These are phyloP conservation scores for Hypolimnas misippus DNA, from an alignment of 2,888 invertebrate genomes.

Conservation along the genomic window DNA sequence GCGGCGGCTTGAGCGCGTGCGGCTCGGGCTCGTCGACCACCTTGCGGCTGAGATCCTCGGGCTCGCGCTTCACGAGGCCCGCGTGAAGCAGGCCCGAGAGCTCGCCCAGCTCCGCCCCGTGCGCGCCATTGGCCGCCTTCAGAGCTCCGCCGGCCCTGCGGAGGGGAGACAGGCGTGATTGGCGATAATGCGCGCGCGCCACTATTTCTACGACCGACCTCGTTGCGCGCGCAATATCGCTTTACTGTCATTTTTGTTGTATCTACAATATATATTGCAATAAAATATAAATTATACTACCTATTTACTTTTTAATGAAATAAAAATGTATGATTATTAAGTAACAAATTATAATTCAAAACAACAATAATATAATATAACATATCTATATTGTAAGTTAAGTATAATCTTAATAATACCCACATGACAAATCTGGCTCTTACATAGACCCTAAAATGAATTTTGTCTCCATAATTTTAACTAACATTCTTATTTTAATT, in stretches of 20 bases:
- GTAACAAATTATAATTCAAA: too few species aligned
- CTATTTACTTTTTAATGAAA: too few species aligned
- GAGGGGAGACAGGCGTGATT: conserved; percentile 83
- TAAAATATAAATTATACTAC: too few species aligned
- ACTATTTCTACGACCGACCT: conserved; percentile 52
- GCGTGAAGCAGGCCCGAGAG: conserved; percentile 85
- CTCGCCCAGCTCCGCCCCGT: conserved; percentile 87
- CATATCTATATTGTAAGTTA: too few species aligned
- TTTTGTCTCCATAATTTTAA: too few species aligned
- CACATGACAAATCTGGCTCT: too few species aligned
- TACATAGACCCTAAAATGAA: too few species aligned
- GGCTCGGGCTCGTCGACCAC: conserved; percentile 85
- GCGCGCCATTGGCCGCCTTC: conserved; percentile 88
- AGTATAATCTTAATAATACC: too few species aligned
- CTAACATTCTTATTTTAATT: too few species aligned
- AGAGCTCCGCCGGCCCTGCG: conserved; percentile 85
- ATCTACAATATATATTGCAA: conserved; percentile 10
- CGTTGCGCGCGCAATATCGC: conserved; percentile 63
- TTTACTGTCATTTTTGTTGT: conserved; percentile 59
- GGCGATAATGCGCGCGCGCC: conserved; percentile 73
- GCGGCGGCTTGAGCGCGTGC: conserved; percentile 86
- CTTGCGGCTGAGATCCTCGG: conserved; percentile 91
- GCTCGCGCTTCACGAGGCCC: conserved; percentile 91
- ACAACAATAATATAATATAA: too few species aligned
- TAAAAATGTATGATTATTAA: too few species aligned